These are phyloP conservation scores for Saimiri boliviensis DNA, from an alignment of 2,113 vertebrate species.

Conservation along the genomic window DNA sequence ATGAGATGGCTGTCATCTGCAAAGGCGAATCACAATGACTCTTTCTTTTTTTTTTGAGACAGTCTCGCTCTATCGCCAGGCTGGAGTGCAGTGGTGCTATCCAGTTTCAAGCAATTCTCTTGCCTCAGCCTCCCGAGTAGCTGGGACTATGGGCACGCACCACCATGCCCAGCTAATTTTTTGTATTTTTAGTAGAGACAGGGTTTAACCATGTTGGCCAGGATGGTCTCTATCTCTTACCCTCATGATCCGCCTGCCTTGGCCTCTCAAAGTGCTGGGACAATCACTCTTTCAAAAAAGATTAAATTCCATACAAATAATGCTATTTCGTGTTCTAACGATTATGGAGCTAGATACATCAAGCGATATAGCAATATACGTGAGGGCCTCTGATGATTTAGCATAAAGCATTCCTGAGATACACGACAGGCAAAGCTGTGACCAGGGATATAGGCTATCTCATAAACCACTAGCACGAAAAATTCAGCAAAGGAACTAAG, in stretches of 20 bases:
- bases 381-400: not conserved
- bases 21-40: not conserved
- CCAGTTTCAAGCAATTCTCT: no score
- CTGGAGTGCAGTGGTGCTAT: no score
- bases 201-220: no score
- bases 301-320: not conserved
- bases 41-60: no score
- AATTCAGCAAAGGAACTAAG: not conserved
- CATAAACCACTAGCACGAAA: not conserved
- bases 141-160: no score
- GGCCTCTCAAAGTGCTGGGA: no score
- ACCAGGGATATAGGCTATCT: not conserved
- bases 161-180: no score
- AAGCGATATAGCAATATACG: not conserved
- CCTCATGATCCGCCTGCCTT: no score
- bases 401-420: not conserved
- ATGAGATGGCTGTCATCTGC: not conserved
- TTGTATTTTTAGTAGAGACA: no score
- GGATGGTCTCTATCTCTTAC: no score
- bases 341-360: not conserved
- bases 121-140: no score
- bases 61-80: no score
- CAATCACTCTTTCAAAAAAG: not conserved
- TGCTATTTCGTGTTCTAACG: not conserved
- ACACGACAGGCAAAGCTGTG: accelerated